Evolutionary conservation across 1,140 invertebrate species (phyloP), one percentile per base, ranked within the genome.

Genomic region (Polyergus mexicanus): DNA sequence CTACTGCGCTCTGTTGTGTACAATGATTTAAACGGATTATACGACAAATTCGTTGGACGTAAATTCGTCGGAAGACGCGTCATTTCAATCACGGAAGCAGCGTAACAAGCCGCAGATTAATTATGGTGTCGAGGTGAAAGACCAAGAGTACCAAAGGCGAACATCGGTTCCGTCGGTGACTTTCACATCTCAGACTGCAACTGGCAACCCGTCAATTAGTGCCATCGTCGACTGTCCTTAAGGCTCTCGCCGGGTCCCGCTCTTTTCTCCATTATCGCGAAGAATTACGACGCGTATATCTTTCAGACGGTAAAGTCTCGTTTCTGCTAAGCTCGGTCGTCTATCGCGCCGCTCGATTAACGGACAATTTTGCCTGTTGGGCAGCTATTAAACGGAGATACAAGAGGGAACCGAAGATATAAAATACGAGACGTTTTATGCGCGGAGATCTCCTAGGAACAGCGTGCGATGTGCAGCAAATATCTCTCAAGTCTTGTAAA

Each of bases 171-270:
- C 88, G 88, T 28, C 72, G 77, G 63, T 68, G 71, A 90, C 86
- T 90, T 90, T 88, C 89, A 85, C 89, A 74, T 88, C 84, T 78
- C 81, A 25, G 56, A 60, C 85, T 86, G 86, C 58, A 84, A 86
- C 84, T 90, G 88, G 88, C 88, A 90, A 84, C 66, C 89, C 86
- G 89, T 91, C 89, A 91, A 91, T 91, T 91, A 91, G 86, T 84
- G 86, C 84, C 78, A 90, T 68, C 87, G 89, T 88, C 86, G 62
- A 16, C 86, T 88, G 86, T 83, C 88, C 88, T 90, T 90, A 86
- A 88, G 89, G 66, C 63, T 41, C 41, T 54, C 44, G 63, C 60
- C 28, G 44, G 19, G 35, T 32, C 44, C 60, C 88, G 86, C 75
- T 62, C 86, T 90, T 89, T 86, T 84, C 89, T 35, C 86, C 75